Evolutionary conservation across 1,140 invertebrate genomes (phyloP).

Genomic region (Pseudomyrmex concolor): DNA sequence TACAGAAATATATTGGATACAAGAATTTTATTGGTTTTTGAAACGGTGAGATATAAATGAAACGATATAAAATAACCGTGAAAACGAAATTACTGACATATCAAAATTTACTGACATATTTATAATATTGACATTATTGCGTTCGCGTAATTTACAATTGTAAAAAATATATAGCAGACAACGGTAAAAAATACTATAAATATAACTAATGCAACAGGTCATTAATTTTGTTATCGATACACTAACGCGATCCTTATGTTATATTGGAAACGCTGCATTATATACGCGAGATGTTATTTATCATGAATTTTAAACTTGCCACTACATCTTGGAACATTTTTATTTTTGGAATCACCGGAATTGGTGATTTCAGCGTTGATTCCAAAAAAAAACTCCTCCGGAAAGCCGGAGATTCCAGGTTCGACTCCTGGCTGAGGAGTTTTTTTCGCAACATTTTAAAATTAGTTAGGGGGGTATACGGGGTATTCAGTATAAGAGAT

Average conservation of each 20-base stretch:
- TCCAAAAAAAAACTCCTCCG: too few relatives aligned
- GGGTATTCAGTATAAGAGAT: too few relatives aligned
- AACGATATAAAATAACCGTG: slow-evolving; percentile 23
- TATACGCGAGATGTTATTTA: neutral
- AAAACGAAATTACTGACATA: slow-evolving; percentile 12
- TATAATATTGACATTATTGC: slow-evolving; percentile 26
- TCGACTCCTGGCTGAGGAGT: too few relatives aligned
- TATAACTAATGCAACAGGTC: neutral
- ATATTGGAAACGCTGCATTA: neutral
- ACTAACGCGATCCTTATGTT: neutral
- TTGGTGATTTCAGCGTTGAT: too few relatives aligned
- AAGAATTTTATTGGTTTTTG: slow-evolving; percentile 8
- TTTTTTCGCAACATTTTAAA: too few relatives aligned
- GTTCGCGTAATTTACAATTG: slow-evolving; percentile 29
- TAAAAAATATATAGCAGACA: neutral
- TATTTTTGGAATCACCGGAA: too few relatives aligned
- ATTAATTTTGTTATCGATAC: slow-evolving; percentile 43
- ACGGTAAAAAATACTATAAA: slow-evolving; percentile 2
- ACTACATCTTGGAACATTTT: neutral
- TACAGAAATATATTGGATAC: slow-evolving; percentile 1
- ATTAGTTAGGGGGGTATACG: too few relatives aligned
- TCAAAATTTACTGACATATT: slow-evolving; percentile 15
- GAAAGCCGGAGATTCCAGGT: too few relatives aligned
- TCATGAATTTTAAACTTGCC: slow-evolving; percentile 21
- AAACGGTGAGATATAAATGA: slow-evolving; percentile 26